Base-by-base conservation (phyloP, 2,113 vertebrate genomes). In the Hydrolagus affinis region DNA sequence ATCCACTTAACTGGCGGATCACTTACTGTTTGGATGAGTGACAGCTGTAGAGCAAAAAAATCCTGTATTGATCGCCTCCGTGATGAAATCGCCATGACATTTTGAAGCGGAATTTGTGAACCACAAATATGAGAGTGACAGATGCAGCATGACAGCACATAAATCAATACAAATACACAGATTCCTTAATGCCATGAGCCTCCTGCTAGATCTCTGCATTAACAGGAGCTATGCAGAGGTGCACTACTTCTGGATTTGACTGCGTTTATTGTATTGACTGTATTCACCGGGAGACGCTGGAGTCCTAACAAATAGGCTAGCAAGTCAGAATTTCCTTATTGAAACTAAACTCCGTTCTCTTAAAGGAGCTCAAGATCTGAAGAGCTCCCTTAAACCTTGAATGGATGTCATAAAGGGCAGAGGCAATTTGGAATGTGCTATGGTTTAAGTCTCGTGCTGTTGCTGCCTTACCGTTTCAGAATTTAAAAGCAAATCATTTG, bases 81-180 rank as follows among this genome's bases (percentile, higher is more conserved):
- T 98, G 96, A 98, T 98, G 96, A 98, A 96, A 95, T 87, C 92
- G 92, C 90, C 89, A 93, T 98, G 97, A 98, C 97, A 98, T 99
- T 99, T 98, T 96, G 92, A 94, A 96, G 93, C 93, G 94, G 95
- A 97, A 98, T 98, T 97, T 96, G 96, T 96, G 96, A 97, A 95
- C 94, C 96, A 96, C 95, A 96, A 97, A 98, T 96, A 96, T 95
- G 93, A 96, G 95, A 93, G 88, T 95, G 96, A 94, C 94, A 92
- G 92, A 95, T 89, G 89, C 92, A 90, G 95, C 94, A 94, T 93
- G 93, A 95, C 94, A 92, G 95, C 96, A 97, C 96, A 96, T 92
- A 96, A 97, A 99, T 99, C 97, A 98, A 99, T 99, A 98, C 96
- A 96, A 97, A 98, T 98, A 98, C 97, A 96, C 94, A 94, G 92